Base-by-base conservation (phyloP, 2,113 vertebrate species). In the Chionis minor region DNA sequence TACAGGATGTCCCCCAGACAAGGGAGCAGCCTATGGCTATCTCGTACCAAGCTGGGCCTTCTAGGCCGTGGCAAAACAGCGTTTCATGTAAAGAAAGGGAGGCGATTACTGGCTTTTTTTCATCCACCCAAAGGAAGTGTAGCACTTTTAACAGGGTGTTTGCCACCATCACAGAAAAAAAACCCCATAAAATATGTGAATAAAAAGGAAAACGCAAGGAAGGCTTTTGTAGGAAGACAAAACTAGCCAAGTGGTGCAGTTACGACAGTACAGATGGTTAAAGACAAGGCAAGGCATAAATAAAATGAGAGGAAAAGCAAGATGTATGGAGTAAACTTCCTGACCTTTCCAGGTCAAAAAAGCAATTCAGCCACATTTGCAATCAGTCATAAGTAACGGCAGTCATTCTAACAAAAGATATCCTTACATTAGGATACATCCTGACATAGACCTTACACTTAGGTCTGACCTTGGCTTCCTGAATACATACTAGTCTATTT, bases 241-340 rank as follows among this genome's bases (percentile, higher is more conserved):
- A 61, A 65, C 40, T 45, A 52, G 73, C 3, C 0, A 82, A 72
- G 45, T 22, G 28, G 27, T 85, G 35, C 33, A 52, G 40, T 91
- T 74, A 33, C 0, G 0, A 80, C 63, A 63, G 12, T 69, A 65
- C 1, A 65, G 49, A 20, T 2, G 11, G 44, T 42, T 81, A 74
- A 92, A 91, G 69, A 89, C 83, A 94, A 88, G n/a, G 17, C 1
- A 4, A 40, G 33, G 23, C 14, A 58, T 73, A 73, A 88, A 88
- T 62, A 81, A 91, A 83, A 94, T 32, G 21, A 79, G 52, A 85
- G 23, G 38, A 85, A 92, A 85, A 75, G 0, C 51, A 38, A 47
- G 24, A 66, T 49, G 17, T 49, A 42, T 69, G 55, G 40, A 82
- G 16, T 69, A 79, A 90, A 92, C 81, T 91, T 89, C 70, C 30